Base-by-base conservation (phyloP, 2,113 vertebrate genomes). In the Bubalus kerabau region DNA sequence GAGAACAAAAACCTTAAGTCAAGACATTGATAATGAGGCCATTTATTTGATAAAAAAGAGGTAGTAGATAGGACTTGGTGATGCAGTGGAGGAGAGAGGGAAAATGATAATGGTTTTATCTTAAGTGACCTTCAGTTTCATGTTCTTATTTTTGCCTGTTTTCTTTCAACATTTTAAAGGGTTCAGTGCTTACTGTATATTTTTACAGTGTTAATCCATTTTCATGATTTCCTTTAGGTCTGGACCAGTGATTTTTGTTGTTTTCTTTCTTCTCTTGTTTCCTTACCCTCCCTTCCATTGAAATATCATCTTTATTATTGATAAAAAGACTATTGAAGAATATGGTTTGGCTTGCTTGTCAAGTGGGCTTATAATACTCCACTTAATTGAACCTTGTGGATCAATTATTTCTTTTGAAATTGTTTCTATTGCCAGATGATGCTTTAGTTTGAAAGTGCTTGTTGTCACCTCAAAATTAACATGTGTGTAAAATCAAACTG, bases 251-350 rank as follows among this genome's bases (percentile, higher is more conserved):
- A 36, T 48, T 78, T 17, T 82, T 21, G 7, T 88, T 16, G 0
- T 50, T 50, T 46, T 95, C 64, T 40, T 91, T 82, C 16, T 80
- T 50, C 4, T 26, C 76, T 80, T 46, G 7, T 26, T 46, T 50
- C 16, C 16, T 50, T 46, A 50, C 26, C 8, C 46, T 50, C 15
- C 43, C 46, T 80, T 80, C 78, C 78, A 50, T 84, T 80, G 40
- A 64, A 76, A 83, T 93, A 43, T 23, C 54, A 78, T 74, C 14
- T 91, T 95, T 93, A 64, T 94, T 82, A n/a, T 30, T 86, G 19
- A 60, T 88, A 60, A 64, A 85, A 24, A 96, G 17, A 32, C 19
- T 86, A 11, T 96, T 96, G 60, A 96, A 89, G 59, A 96, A 91
- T 32, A 67, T 89, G 36, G 12, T 21, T 87, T 60, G n/a, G 40